Conservation (phyloP, 2,113 vertebrate genomes). For the Peromyscus maniculatus region DNA sequence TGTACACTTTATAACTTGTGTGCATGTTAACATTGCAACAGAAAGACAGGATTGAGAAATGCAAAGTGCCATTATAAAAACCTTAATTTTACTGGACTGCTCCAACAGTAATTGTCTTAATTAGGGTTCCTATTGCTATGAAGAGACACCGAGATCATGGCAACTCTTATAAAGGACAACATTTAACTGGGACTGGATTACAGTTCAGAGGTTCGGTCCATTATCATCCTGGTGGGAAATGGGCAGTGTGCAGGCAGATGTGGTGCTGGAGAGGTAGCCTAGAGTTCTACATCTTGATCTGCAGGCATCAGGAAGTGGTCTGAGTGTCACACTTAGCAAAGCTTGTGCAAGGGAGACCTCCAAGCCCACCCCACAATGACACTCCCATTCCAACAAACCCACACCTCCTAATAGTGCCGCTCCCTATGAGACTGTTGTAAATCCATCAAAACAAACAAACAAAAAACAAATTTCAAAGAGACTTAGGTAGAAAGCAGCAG, state of each 20-base stretch:
- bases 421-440: neutral
- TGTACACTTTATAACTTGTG: neutral
- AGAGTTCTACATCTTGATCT: neutral
- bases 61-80: neutral
- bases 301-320: neutral
- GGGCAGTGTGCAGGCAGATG: neutral
- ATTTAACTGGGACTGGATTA: neutral
- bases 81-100: neutral
- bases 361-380: neutral
- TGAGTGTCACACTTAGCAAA: neutral
- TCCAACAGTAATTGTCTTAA: neutral
- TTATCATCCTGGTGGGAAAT: neutral
- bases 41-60: neutral
- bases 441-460: neutral
- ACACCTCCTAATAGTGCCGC: neutral
- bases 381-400: neutral
- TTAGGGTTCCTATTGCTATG: neutral
- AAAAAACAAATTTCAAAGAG: neutral
- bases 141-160: neutral
- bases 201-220: neutral
- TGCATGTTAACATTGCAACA: neutral
- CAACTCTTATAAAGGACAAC: neutral
- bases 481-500: neutral
- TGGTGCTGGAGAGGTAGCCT: neutral
- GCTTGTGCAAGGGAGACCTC: neutral